Conservation (phyloP, 2,797 vertebrate genomes). For the Epinephelus malabaricus region DNA sequence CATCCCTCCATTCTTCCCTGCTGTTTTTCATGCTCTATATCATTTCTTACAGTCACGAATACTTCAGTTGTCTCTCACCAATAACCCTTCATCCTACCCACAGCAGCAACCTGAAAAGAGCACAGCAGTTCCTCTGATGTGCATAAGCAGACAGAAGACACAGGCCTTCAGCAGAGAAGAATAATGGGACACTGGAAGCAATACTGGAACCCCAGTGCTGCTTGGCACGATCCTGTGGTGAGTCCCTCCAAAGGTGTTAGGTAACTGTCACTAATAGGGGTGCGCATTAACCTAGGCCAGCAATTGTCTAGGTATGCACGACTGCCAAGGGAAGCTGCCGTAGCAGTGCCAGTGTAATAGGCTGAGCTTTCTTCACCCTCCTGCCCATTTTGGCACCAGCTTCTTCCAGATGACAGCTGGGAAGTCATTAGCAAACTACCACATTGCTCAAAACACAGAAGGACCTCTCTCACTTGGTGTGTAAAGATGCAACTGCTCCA, state of each 20-base stretch:
- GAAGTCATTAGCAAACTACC: slow-evolving; percentile 66
- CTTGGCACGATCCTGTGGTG: slow-evolving; percentile 21
- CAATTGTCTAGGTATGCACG: slow-evolving; percentile 48
- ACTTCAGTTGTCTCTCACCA: not conserved
- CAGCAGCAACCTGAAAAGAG: not conserved
- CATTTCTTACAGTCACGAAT: slow-evolving; percentile 1
- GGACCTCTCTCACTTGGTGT: slow-evolving; percentile 20
- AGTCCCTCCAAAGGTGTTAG: slow-evolving; percentile 51
- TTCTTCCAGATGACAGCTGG: slow-evolving; percentile 72
- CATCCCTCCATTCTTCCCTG: not conserved
- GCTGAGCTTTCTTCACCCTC: slow-evolving; percentile 55
- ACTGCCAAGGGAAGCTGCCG: slow-evolving; percentile 40
- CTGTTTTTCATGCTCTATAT: not conserved
- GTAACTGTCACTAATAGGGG: slow-evolving; percentile 45
- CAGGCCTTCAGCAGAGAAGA: slow-evolving; percentile 8
- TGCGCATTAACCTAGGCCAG: slow-evolving; percentile 48
- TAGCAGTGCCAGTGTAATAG: slow-evolving; percentile 46
- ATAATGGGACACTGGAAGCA: slow-evolving; percentile 6
- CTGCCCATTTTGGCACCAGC: slow-evolving; percentile 51
- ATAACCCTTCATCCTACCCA: not conserved
- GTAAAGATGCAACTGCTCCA: slow-evolving; percentile 21
- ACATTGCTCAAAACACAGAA: slow-evolving; percentile 61
- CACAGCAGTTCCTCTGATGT: not conserved
- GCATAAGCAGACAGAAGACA: slow-evolving; percentile 19
- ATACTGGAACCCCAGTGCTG: not conserved